These are phyloP conservation scores for Neuroterus valhalla DNA, from an alignment of 1,140 invertebrate genomes.

Conservation along the genomic window DNA sequence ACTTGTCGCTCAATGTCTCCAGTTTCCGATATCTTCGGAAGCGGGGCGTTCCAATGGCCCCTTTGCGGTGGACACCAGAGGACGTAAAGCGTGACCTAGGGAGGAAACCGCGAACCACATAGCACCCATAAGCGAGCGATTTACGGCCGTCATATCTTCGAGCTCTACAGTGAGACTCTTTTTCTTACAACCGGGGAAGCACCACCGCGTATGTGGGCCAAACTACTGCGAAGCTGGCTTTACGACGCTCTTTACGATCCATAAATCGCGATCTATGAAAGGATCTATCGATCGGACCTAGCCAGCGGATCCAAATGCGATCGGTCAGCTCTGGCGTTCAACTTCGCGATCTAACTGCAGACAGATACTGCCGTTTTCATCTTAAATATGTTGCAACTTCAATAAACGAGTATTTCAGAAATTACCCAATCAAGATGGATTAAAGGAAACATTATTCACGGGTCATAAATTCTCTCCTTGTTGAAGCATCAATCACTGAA, in stretches of 20 bases:
- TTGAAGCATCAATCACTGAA: too few species aligned
- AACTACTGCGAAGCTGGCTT: slow-evolving; percentile 54
- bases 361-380: slow-evolving; percentile 46
- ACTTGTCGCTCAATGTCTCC: slow-evolving; percentile 21
- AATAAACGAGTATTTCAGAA: slow-evolving; percentile 11
- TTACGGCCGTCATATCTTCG: slow-evolving; percentile 61
- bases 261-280: slow-evolving; percentile 70
- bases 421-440: slow-evolving; percentile 19
- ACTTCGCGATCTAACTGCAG: neutral
- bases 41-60: slow-evolving; percentile 39
- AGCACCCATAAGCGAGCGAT: slow-evolving; percentile 62
- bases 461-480: slow-evolving; percentile 13
- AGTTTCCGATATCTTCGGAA: slow-evolving; percentile 45
- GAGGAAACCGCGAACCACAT: slow-evolving; percentile 65
- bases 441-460: slow-evolving; percentile 1
- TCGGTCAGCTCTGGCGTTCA: slow-evolving; percentile 7
- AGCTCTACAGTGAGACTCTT: slow-evolving; percentile 25
- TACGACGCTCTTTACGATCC: slow-evolving; percentile 52
- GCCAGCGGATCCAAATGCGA: slow-evolving; percentile 1
- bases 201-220: slow-evolving; percentile 58
- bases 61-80: slow-evolving; percentile 38
- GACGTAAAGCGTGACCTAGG: slow-evolving; percentile 54
- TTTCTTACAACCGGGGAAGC: slow-evolving; percentile 14
- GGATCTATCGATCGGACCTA: slow-evolving; percentile 61
- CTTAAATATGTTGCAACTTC: slow-evolving; percentile 6